Evolutionary conservation across 2,113 vertebrate genomes (phyloP), one percentile per base, ranked within the genome.

Genomic region (Stegostoma tigrinum): DNA sequence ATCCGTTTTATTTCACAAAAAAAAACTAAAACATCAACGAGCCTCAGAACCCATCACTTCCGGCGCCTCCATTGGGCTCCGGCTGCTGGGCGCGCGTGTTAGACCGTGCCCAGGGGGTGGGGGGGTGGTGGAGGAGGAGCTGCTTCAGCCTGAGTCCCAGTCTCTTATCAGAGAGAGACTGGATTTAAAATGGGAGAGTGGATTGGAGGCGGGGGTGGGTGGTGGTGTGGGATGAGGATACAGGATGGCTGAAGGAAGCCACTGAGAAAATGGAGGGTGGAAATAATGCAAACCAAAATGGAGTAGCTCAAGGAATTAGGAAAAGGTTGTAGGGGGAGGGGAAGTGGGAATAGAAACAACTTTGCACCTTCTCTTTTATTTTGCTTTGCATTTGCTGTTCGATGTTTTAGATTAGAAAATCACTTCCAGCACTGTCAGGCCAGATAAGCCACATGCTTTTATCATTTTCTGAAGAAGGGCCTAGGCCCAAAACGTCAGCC

Each of bases 51-150:
- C 27, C 86, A 27, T 24, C 52, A 90, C 52, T 90, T 90, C 87
- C 87, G 87, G 87, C 87, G 45, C 3, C 48, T 42, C 38, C 5
- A 45, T 83, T 83, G 80, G 70, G 70, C 70, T 27, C 70, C 5
- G 3, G 70, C 70, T 30, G 70, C 24, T 72, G 24, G 70, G 80
- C 80, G 80, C 80, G 80, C 78, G 78, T 42, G 52, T 93, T 27
- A 14, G 64, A 66, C n/a, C 68, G 42, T 61, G 78, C 96, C n/a
- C n/a, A n/a, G n/a, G n/a, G n/a, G n/a, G n/a, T 95, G 96, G 96
- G 86, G 96, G 96, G 96, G n/a, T n/a, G 96, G 1, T 72, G 52
- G 3, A 17, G 75, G 12, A 4, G 78, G n/a, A 42, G 78, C 30
- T 75, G 72, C 30, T 34, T 27, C 24, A 30, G 10, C 27, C 30